Percentiles rank a stretch among this genome's conserved stretches.
phyloP scores from a whole-genome alignment of 2,888 invertebrate genomes.

The Malachius bipustulatus region DNA sequence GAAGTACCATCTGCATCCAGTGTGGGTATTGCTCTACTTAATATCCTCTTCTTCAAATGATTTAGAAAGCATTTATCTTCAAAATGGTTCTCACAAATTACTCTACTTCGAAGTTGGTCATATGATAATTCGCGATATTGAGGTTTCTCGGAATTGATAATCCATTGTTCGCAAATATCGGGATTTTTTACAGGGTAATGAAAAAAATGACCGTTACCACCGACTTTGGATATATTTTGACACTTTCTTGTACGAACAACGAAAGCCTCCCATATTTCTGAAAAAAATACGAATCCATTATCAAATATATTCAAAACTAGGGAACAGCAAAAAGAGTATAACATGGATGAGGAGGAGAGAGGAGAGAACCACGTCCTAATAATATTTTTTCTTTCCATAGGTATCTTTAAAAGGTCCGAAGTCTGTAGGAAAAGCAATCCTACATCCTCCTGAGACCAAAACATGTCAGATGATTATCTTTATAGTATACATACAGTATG shows the following conservation, averaged over 20 bases:
- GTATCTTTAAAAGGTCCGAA: too few relatives aligned
- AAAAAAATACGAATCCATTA: too few relatives aligned
- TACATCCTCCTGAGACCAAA: too few relatives aligned
- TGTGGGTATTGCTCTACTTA: slow-evolving; percentile 45
- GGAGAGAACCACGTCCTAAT: too few relatives aligned
- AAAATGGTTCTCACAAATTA: slow-evolving; percentile 49
- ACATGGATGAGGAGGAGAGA: too few relatives aligned
- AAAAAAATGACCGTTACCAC: slow-evolving; percentile 42
- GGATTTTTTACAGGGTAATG: slow-evolving; percentile 50
- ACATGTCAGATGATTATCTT: too few relatives aligned
- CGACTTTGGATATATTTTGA: slow-evolving; percentile 39
- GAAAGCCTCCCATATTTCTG: slow-evolving; percentile 47
- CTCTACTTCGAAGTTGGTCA: slow-evolving; percentile 48
- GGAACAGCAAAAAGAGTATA: too few relatives aligned
- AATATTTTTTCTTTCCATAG: too few relatives aligned
- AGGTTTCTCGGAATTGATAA: slow-evolving; percentile 42
- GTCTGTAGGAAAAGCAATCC: too few relatives aligned
- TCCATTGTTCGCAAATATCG: slow-evolving; percentile 46
- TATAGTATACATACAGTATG: too few relatives aligned
- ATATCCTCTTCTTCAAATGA: slow-evolving; percentile 44
- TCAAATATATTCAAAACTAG: too few relatives aligned
- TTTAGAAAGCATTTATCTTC: slow-evolving; percentile 40
- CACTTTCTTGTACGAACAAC: slow-evolving; percentile 47
- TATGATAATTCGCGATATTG: slow-evolving; percentile 43
- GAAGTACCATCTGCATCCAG: slow-evolving; percentile 33